Evolutionary conservation across 2,888 invertebrate species (phyloP).

Genomic region (Drosophila helvetica): DNA sequence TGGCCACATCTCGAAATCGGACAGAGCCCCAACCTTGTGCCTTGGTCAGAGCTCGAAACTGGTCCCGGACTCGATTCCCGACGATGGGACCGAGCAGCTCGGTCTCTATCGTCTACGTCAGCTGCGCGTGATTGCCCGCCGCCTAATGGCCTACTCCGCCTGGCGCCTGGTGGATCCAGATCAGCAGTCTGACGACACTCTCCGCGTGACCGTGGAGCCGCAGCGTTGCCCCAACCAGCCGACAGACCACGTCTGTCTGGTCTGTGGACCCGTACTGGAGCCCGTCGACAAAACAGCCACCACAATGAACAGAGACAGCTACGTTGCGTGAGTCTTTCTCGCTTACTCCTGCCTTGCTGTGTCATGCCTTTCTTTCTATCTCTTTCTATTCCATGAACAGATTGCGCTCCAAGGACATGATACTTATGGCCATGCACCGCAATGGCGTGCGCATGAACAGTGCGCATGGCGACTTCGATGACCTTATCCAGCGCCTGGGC

Average conservation of each 20-base stretch:
- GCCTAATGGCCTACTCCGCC: slow-evolving; percentile 63
- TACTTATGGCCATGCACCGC: slow-evolving; percentile 88
- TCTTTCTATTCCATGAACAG: slow-evolving; percentile 77
- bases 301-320: slow-evolving; percentile 31
- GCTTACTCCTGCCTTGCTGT: neutral
- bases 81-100: slow-evolving; percentile 38
- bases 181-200: slow-evolving; percentile 11
- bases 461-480: slow-evolving; percentile 64
- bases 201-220: slow-evolving; percentile 56
- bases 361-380: neutral
- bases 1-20: slow-evolving; percentile 33
- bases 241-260: slow-evolving; percentile 40
- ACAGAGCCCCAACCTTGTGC: slow-evolving; percentile 7
- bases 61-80: neutral
- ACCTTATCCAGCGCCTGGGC: slow-evolving; percentile 86
- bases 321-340: slow-evolving; percentile 49
- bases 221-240: neutral
- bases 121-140: slow-evolving; percentile 57
- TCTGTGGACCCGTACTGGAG: slow-evolving; percentile 59
- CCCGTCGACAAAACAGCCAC: slow-evolving; percentile 44
- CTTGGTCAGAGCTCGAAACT: neutral
- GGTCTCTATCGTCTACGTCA: slow-evolving; percentile 66
- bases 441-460: slow-evolving; percentile 85
- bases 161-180: slow-evolving; percentile 57
- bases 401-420: slow-evolving; percentile 87